A percentile compares a stretch with the other conserved stretches of the same genome.
phyloP scores from a whole-genome alignment of 2,888 invertebrate species.

The Pseudolycoriella hygida region DNA sequence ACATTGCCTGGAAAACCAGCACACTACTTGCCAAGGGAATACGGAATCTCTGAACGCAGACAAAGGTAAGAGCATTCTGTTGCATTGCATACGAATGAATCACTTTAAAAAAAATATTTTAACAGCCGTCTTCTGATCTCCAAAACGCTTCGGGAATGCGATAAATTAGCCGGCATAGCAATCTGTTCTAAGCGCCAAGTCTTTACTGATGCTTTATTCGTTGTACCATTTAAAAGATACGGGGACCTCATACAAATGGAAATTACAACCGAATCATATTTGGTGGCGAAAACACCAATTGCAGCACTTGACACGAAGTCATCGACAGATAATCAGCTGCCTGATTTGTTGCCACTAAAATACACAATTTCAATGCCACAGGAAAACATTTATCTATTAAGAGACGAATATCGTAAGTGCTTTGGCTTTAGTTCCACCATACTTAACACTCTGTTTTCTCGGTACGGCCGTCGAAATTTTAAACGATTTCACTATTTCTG shows the following conservation, averaged over 20 bases:
- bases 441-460: no score
- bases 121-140: conserved; percentile 45
- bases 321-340: conserved; percentile 32
- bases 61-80: conserved; percentile 36
- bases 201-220: conserved; percentile 38
- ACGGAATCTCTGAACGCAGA: conserved; percentile 54
- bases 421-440: not conserved
- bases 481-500: no score
- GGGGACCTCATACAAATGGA: conserved; percentile 44
- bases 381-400: conserved; percentile 42
- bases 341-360: conserved; percentile 57
- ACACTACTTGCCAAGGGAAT: conserved; percentile 49
- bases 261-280: conserved; percentile 38
- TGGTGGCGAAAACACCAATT: conserved; percentile 21
- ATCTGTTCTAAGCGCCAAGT: conserved; percentile 37
- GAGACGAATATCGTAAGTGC: conserved; percentile 48
- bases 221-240: conserved; percentile 39
- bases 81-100: not conserved
- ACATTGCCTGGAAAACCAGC: conserved; percentile 53
- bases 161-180: conserved; percentile 38
- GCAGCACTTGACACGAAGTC: conserved; percentile 15
- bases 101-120: conserved; percentile 11
- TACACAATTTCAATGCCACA: conserved; percentile 47
- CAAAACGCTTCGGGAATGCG: conserved; percentile 49
- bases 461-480: no score